Conservation (phyloP, 2,113 vertebrate genomes). For the Thermophis baileyi region DNA sequence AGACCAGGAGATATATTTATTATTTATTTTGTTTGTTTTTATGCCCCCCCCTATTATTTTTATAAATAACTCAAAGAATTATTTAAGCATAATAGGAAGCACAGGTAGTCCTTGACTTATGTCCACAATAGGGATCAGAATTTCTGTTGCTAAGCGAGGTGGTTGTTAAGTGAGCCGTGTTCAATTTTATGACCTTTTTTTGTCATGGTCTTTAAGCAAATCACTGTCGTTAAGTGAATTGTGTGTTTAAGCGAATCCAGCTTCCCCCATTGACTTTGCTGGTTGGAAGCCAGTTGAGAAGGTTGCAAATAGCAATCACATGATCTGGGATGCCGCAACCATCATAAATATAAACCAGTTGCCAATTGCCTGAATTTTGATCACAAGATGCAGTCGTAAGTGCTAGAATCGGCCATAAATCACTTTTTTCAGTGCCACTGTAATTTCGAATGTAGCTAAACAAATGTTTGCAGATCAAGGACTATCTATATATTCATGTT, state of each 20-base stretch:
- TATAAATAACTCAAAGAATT: neutral
- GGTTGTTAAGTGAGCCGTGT: neutral
- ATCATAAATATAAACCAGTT: neutral
- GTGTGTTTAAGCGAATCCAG: neutral
- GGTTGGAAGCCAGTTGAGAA: neutral
- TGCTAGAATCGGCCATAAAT: neutral
- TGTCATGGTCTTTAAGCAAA: neutral
- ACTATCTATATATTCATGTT: neutral
- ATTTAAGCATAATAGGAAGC: neutral
- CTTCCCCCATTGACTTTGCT: neutral
- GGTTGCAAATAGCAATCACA: neutral
- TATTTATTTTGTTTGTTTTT: neutral
- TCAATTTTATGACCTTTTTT: neutral
- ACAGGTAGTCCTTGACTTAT: neutral
- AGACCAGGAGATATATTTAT: constrained; percentile 56
- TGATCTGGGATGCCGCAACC: neutral
- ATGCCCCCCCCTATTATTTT: neutral
- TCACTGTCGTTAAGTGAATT: neutral
- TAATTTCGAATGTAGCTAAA: neutral
- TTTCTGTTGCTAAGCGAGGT: neutral
- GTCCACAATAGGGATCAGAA: neutral
- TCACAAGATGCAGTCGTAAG: neutral
- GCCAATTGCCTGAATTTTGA: neutral
- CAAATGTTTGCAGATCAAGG: neutral
- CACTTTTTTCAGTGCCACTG: neutral